Percentiles rank a stretch among this genome's conserved stretches.
These are phyloP conservation scores for Galerucella nymphaeae DNA, from an alignment of 2,888 invertebrate genomes.

Conservation along the genomic window DNA sequence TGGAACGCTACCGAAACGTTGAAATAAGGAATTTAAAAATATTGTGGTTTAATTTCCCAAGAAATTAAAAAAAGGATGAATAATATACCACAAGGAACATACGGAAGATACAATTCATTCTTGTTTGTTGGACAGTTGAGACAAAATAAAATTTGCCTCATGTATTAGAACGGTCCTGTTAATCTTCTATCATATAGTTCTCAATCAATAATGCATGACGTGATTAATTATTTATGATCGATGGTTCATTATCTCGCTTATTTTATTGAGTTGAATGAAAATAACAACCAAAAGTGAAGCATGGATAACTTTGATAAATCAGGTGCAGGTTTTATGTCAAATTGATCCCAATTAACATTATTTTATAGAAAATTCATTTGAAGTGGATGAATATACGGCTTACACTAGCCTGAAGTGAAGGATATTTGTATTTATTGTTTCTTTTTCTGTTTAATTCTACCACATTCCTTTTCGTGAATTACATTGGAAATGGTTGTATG, in stretches of 20 bases:
- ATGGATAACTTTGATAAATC: slow-evolving; percentile 44
- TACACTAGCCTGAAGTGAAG: slow-evolving; percentile 23
- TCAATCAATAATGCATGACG: slow-evolving; percentile 63
- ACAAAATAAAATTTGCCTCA: background rate
- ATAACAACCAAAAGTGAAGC: slow-evolving; percentile 45
- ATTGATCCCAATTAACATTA: slow-evolving; percentile 42
- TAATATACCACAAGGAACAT: no score
- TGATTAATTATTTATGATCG: slow-evolving; percentile 64
- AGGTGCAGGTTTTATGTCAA: slow-evolving; percentile 46
- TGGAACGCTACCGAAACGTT: no score
- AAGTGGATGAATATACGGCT: slow-evolving; percentile 33
- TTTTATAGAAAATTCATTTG: slow-evolving; percentile 46
- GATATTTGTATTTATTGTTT: no score
- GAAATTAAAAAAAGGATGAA: no score
- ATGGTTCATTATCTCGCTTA: slow-evolving; percentile 59
- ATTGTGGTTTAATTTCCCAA: no score
- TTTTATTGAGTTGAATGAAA: slow-evolving; percentile 54
- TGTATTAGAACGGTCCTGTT: slow-evolving; percentile 36
- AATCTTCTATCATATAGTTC: slow-evolving; percentile 59
- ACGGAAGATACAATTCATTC: no score
- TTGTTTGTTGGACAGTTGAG: background rate
- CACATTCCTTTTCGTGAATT: no score
- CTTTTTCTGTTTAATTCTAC: no score
- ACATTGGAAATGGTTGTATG: no score
- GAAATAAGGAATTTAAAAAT: no score